phyloP scores from a whole-genome alignment of 2,113 vertebrate genomes.

The Siniperca chuatsi region DNA sequence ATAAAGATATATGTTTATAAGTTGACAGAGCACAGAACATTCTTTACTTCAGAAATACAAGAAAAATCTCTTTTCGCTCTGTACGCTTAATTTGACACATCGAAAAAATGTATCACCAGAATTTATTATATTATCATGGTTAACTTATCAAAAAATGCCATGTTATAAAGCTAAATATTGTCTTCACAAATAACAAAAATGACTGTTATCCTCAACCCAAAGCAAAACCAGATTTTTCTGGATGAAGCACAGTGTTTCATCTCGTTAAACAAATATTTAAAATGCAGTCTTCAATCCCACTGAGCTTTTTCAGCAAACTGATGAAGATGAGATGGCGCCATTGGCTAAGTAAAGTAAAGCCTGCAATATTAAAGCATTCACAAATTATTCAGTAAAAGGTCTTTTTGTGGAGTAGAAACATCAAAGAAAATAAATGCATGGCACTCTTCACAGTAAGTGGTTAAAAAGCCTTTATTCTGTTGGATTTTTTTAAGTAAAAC shows the following conservation, averaged over 20 bases:
- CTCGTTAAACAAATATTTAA: slow-evolving; percentile 20
- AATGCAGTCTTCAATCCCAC: not conserved
- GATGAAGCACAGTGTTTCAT: not conserved
- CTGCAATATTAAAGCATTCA: slow-evolving; percentile 9
- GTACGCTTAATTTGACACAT: not conserved
- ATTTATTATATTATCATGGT: not conserved
- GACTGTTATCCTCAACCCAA: not conserved
- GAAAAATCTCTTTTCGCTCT: not conserved
- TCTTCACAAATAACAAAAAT: slow-evolving; percentile 10
- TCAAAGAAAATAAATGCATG: slow-evolving; percentile 11
- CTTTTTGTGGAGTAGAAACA: not conserved
- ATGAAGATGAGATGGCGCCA: not conserved
- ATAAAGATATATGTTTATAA: slow-evolving; percentile 7
- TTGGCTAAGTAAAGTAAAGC: not conserved
- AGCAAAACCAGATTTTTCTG: slow-evolving; percentile 1
- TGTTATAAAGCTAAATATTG: not conserved
- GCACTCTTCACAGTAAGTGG: not conserved
- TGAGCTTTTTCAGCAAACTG: slow-evolving; percentile 9
- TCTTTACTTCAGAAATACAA: not conserved
- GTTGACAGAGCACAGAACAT: not conserved
- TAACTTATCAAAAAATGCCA: not conserved
- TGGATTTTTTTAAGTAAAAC: slow-evolving; percentile 3
- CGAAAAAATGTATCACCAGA: not conserved
- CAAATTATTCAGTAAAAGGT: slow-evolving; percentile 11
- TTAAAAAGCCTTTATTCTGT: slow-evolving; percentile 5